phyloP scores from a whole-genome alignment of 2,113 vertebrate species.

The Rhinolophus ferrumequinum region DNA sequence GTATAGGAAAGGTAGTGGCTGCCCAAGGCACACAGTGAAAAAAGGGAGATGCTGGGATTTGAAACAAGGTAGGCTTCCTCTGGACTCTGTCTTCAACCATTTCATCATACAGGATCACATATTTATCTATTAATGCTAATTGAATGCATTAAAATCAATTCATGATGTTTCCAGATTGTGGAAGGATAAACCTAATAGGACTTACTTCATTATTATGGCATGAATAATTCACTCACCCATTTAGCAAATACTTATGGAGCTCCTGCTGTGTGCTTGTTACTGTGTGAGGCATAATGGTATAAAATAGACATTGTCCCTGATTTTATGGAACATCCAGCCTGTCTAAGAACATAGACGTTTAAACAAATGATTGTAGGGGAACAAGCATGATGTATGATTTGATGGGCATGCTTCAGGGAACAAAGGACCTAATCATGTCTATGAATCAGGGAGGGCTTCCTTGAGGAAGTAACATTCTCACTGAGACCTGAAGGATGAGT shows the following conservation, averaged over 20 bases:
- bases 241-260: slow-evolving; percentile 23
- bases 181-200: slow-evolving; percentile 21
- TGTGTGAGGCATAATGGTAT: neutral
- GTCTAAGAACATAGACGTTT: neutral
- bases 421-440: neutral
- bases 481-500: neutral
- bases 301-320: neutral
- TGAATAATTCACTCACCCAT: slow-evolving; percentile 15
- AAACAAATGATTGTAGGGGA: neutral
- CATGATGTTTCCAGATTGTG: slow-evolving; percentile 49
- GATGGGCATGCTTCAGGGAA: neutral
- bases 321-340: neutral
- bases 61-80: neutral
- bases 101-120: neutral
- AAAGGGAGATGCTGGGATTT: neutral
- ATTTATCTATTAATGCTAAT: neutral
- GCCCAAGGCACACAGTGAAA: neutral
- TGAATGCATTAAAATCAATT: slow-evolving; percentile 35
- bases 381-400: neutral
- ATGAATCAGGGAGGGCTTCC: neutral
- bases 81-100: neutral
- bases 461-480: neutral
- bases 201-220: slow-evolving; percentile 18
- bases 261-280: neutral
- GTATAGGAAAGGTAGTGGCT: neutral